phyloP scores from a whole-genome alignment of 2,888 invertebrate genomes.

The Erebia epiphron region DNA sequence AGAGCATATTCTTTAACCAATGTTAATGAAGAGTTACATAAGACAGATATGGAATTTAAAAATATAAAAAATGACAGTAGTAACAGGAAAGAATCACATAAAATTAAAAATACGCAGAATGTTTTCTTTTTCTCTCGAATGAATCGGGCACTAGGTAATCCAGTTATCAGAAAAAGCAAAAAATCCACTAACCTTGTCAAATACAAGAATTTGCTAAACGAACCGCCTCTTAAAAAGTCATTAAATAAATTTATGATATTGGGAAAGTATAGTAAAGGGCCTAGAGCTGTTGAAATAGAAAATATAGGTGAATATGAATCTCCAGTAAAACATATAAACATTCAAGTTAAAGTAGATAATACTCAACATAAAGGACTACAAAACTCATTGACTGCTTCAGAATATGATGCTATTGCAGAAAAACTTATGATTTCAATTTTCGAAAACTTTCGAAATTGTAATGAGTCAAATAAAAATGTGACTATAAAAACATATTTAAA shows the following conservation, averaged over 20 bases:
- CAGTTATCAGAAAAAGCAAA: slow-evolving; percentile 58
- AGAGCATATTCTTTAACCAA: neutral
- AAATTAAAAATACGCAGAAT: slow-evolving; percentile 40
- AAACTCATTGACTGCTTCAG: slow-evolving; percentile 49
- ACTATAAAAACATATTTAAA: slow-evolving; percentile 54
- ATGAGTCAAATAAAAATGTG: slow-evolving; percentile 20
- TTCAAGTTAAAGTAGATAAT: slow-evolving; percentile 46
- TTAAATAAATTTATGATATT: slow-evolving; percentile 60
- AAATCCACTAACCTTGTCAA: slow-evolving; percentile 71
- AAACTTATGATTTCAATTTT: slow-evolving; percentile 59
- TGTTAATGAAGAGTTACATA: neutral
- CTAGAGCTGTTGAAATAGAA: slow-evolving; percentile 27
- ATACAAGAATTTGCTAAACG: slow-evolving; percentile 59
- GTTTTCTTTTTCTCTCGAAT: slow-evolving; percentile 57
- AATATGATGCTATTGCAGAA: slow-evolving; percentile 61
- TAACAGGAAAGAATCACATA: slow-evolving; percentile 23
- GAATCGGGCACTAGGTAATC: slow-evolving; percentile 39
- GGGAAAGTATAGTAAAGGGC: slow-evolving; percentile 46
- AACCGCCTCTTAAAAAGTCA: slow-evolving; percentile 60
- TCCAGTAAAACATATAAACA: slow-evolving; percentile 44
- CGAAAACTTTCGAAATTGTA: slow-evolving; percentile 43
- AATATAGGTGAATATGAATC: slow-evolving; percentile 39
- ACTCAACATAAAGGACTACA: slow-evolving; percentile 50
- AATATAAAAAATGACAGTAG: slow-evolving; percentile 1
- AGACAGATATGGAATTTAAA: slow-evolving; percentile 3